Percentiles rank a stretch among this genome's conserved stretches.
Conservation (phyloP, 2,888 invertebrate species). For the Cacoxenus indagator region DNA sequence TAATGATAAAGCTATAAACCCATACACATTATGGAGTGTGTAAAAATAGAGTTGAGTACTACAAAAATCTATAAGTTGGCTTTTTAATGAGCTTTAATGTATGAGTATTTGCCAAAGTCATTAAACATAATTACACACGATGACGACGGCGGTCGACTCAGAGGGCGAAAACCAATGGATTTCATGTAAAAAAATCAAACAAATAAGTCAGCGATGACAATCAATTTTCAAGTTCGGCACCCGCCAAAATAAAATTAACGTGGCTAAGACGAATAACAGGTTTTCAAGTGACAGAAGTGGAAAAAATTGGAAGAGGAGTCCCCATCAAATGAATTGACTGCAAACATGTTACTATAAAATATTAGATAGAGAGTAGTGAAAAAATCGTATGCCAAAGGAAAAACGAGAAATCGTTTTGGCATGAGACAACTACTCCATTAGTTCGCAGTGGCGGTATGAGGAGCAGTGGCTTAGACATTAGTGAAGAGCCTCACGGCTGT, state of each 20-base stretch:
- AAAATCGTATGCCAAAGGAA: not conserved
- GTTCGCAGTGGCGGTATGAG: not conserved
- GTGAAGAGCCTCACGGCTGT: not conserved
- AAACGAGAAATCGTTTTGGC: not conserved
- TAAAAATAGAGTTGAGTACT: not conserved
- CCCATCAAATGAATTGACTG: not conserved
- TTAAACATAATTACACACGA: slow-evolving; percentile 39
- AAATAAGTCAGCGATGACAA: slow-evolving; percentile 13
- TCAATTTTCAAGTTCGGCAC: slow-evolving; percentile 5
- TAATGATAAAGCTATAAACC: not conserved
- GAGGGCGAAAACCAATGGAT: slow-evolving; percentile 5
- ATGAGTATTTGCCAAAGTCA: slow-evolving; percentile 49
- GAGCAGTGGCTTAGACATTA: not conserved
- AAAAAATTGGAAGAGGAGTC: not conserved
- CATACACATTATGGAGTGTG: not conserved
- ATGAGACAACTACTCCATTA: not conserved
- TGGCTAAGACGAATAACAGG: not conserved
- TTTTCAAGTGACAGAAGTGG: not conserved
- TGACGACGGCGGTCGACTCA: not conserved
- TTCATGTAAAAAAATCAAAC: slow-evolving; percentile 19
- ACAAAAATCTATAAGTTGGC: not conserved
- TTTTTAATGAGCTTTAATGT: slow-evolving; percentile 40
- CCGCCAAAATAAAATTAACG: not conserved
- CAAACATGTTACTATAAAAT: slow-evolving; percentile 17
- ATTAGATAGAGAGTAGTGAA: slow-evolving; percentile 11